A percentile compares a stretch with the other conserved stretches of the same genome.
Conservation (phyloP, 53 echinoderm and acorn worm genomes). For the Actinopyga echinites region DNA sequence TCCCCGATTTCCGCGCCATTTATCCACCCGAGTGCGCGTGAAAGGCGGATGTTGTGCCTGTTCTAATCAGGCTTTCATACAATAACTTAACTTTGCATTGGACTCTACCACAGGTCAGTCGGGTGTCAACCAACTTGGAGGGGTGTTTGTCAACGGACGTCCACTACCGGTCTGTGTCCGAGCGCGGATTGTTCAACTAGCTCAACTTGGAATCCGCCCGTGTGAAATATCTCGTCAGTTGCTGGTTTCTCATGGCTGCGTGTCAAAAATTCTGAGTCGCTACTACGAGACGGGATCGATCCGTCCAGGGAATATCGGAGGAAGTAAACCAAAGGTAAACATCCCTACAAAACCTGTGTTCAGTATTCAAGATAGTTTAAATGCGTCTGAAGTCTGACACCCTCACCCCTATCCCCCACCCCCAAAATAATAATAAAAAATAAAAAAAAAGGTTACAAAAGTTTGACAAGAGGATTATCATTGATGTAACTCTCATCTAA, state of each 20-base stretch:
- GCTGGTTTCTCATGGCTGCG: conserved; percentile 95
- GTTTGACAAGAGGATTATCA: no score
- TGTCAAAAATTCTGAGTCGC: conserved; percentile 89
- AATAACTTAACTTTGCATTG: not conserved
- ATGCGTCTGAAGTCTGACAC: no score
- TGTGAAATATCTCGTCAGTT: conserved; percentile 92
- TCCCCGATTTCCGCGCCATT: not conserved
- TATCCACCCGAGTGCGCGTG: not conserved
- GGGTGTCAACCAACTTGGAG: conserved; percentile 96
- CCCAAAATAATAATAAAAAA: no score
- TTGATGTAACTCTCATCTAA: no score
- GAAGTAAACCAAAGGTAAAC: conserved; percentile 95
- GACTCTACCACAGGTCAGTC: conserved; percentile 72
- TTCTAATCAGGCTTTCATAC: not conserved
- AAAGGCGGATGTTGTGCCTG: conserved; percentile 20
- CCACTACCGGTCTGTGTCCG: conserved; percentile 91
- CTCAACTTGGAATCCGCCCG: conserved; percentile 88
- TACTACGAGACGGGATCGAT: conserved; percentile 99
- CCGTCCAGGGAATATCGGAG: conserved; percentile 95
- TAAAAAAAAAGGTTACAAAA: no score
- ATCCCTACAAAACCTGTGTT: not conserved
- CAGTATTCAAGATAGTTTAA: not conserved
- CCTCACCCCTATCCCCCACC: no score
- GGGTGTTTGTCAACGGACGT: conserved; percentile 93
- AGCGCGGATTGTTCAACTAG: conserved; percentile 95